These are phyloP conservation scores for Agapornis canus DNA, from an alignment of 2,797 vertebrate genomes.

Conservation along the genomic window DNA sequence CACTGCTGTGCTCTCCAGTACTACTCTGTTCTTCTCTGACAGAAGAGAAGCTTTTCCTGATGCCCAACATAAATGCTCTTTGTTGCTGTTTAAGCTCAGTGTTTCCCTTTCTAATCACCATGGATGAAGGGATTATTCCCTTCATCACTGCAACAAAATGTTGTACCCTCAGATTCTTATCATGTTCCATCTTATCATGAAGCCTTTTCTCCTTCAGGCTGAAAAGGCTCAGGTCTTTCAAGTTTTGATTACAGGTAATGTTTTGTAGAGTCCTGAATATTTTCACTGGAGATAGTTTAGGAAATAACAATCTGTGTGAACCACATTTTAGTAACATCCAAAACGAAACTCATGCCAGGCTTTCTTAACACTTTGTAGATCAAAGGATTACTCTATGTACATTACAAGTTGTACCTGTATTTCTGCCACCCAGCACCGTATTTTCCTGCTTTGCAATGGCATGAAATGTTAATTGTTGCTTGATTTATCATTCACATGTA, in stretches of 20 bases:
- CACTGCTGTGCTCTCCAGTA: background rate
- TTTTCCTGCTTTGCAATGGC: background rate
- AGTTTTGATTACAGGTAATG: background rate
- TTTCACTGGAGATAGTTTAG: background rate
- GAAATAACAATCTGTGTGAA: background rate
- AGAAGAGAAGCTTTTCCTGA: background rate
- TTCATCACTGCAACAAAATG: background rate
- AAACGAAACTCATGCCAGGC: background rate
- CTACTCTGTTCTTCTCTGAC: background rate
- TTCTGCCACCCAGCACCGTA: background rate
- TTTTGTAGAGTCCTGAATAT: background rate
- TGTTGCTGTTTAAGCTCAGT: background rate
- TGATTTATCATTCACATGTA: background rate
- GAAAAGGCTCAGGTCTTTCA: background rate
- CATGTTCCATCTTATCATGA: background rate
- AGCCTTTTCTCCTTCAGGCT: background rate
- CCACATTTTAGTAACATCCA: background rate
- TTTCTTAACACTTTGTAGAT: background rate
- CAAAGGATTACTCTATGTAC: background rate
- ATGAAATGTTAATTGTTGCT: background rate
- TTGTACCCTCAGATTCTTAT: background rate
- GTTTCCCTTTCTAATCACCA: background rate
- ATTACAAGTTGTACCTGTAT: background rate
- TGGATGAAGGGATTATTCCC: background rate
- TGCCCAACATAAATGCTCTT: background rate